A percentile compares a stretch with the other conserved stretches of the same genome.
phyloP scores from a whole-genome alignment of 2,113 vertebrate genomes.

The Stictonetta naevosa region DNA sequence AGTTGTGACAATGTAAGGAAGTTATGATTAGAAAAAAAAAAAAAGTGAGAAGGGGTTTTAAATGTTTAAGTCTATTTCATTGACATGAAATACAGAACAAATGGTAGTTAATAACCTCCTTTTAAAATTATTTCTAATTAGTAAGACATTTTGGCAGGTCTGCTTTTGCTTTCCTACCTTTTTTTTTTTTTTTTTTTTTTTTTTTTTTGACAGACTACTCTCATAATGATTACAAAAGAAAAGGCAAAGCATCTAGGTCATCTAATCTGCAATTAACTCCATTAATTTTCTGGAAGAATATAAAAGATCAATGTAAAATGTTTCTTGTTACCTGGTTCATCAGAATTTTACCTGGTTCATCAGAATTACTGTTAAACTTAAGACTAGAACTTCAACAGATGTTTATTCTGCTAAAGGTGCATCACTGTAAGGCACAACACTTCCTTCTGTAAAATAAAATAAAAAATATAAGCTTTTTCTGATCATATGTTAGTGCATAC shows the following conservation, averaged over 20 bases:
- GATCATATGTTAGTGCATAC: constrained; percentile 20
- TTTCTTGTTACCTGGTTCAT: background rate
- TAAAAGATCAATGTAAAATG: constrained; percentile 48
- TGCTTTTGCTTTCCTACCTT: background rate
- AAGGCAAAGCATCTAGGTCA: constrained; percentile 44
- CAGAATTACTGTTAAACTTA: constrained; percentile 40
- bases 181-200: constrained; percentile 43
- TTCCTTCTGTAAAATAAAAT: constrained; percentile 26
- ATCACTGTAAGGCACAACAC: background rate
- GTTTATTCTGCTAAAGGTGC: constrained; percentile 37
- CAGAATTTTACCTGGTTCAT: constrained; percentile 16
- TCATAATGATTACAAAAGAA: constrained; percentile 44
- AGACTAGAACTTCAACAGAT: background rate
- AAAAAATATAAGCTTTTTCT: constrained; percentile 19
- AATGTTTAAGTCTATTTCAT: background rate
- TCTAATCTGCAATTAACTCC: constrained; percentile 46
- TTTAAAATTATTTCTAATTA: constrained; percentile 51
- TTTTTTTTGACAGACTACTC: constrained; percentile 41
- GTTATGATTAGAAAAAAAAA: background rate
- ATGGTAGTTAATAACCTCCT: constrained; percentile 33
- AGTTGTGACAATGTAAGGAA: background rate
- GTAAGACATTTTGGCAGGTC: constrained; percentile 8
- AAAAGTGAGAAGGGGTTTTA: background rate
- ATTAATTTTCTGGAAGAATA: constrained; percentile 50
- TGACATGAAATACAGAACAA: constrained; percentile 8